Percentiles rank a stretch among this genome's conserved stretches.
These are phyloP conservation scores for Parnassius glacialis DNA, from an alignment of 2,888 invertebrate genomes.

Conservation along the genomic window DNA sequence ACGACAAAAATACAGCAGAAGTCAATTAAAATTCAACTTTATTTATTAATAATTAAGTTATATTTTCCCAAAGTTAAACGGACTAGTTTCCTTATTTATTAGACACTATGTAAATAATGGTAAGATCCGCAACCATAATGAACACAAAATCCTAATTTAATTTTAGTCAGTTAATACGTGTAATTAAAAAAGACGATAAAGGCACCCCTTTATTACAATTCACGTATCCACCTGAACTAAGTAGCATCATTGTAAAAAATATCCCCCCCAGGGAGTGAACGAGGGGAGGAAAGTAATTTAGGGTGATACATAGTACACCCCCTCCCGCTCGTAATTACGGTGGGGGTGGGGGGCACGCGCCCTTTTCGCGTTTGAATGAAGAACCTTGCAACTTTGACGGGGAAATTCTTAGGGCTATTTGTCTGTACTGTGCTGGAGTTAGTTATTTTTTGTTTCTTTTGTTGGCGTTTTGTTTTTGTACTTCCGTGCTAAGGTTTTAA, in stretches of 20 bases:
- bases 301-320: constrained; percentile 59
- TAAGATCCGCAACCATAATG: neutral
- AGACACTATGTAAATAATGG: too few species aligned
- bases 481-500: neutral
- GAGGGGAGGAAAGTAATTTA: constrained; percentile 66
- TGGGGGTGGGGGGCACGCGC: constrained; percentile 29
- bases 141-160: neutral
- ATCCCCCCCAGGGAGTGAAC: constrained; percentile 41
- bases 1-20: too few species aligned
- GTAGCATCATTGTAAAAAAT: constrained; percentile 45
- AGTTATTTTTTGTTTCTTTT: neutral
- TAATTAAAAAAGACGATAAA: constrained; percentile 8
- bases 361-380: constrained; percentile 12
- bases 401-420: constrained; percentile 15
- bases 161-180: constrained; percentile 9
- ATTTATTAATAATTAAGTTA: too few species aligned
- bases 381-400: constrained; percentile 15
- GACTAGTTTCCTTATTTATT: too few species aligned
- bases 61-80: too few species aligned
- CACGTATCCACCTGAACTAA: constrained; percentile 25
- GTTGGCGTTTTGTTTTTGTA: neutral
- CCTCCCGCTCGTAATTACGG: constrained; percentile 47
- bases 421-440: neutral
- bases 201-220: constrained; percentile 20
- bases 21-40: too few species aligned